A percentile compares a stretch with the other conserved stretches of the same genome.
Evolutionary conservation across 2,113 vertebrate species (phyloP).

Genomic region (Ibidorhyncha struthersii): DNA sequence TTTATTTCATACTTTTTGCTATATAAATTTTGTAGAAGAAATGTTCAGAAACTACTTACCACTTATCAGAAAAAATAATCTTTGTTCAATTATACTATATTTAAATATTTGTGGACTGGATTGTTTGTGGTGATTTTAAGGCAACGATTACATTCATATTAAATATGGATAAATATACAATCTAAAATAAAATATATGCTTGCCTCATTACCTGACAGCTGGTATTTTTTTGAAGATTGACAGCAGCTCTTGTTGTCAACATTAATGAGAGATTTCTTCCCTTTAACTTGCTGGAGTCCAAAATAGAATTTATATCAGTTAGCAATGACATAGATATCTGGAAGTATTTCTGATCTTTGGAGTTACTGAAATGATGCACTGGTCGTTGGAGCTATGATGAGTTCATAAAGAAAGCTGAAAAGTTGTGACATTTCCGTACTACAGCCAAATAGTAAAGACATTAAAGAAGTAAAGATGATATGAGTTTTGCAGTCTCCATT

Average conservation of each 20-base stretch:
- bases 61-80: neutral
- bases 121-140: neutral
- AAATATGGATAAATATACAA: neutral
- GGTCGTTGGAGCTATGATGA: neutral
- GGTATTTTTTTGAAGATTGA: neutral
- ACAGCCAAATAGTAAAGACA: neutral
- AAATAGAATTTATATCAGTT: neutral
- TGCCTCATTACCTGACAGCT: neutral
- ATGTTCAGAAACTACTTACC: neutral
- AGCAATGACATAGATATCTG: neutral
- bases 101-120: neutral
- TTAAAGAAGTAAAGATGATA: neutral
- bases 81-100: neutral
- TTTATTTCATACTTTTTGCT: neutral
- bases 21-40: neutral
- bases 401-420: neutral
- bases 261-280: neutral
- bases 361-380: neutral
- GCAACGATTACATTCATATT: neutral
- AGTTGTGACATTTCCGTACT: neutral
- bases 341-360: neutral
- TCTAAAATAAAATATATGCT: neutral
- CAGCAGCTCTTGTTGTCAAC: neutral
- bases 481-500: neutral
- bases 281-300: neutral